Percentiles rank a stretch among this genome's conserved stretches.
phyloP scores from a whole-genome alignment of 2,797 vertebrate genomes.

The Arctocebus calabarensis region DNA sequence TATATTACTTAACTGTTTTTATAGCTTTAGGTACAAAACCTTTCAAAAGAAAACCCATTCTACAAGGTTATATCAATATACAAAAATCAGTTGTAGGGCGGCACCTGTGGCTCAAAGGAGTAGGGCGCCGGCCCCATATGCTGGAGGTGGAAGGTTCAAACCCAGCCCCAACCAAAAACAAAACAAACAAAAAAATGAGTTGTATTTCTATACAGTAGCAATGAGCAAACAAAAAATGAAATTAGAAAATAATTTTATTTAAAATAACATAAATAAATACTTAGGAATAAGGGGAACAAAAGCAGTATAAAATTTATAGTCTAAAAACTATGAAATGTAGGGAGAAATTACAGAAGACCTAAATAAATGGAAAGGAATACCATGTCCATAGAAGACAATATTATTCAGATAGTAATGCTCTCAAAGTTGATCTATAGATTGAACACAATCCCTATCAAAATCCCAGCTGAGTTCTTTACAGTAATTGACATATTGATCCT shows the following conservation, averaged over 20 bases:
- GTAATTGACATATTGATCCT: conserved; percentile 1
- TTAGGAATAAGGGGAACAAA: conserved; percentile 32
- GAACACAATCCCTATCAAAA: neutral
- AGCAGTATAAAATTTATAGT: neutral
- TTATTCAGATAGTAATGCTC: neutral
- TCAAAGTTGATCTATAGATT: neutral
- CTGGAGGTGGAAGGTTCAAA: no score
- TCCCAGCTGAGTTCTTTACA: neutral
- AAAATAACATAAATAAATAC: conserved; percentile 35
- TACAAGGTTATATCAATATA: neutral
- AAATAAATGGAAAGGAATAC: neutral
- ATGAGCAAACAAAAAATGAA: neutral
- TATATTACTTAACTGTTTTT: neutral
- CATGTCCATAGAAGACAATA: neutral
- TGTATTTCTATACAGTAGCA: neutral
- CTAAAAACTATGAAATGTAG: neutral
- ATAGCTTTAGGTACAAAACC: neutral
- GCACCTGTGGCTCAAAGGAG: no score
- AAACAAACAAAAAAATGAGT: no score
- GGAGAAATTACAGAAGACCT: conserved; percentile 1
- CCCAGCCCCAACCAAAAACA: no score
- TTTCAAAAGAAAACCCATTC: neutral
- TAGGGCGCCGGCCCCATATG: no score
- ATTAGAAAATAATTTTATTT: conserved; percentile 13
- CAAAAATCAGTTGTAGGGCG: neutral